A percentile compares a stretch with the other conserved stretches of the same genome.
Conservation (phyloP, 1,140 invertebrate species). For the Calosoma granatense region DNA sequence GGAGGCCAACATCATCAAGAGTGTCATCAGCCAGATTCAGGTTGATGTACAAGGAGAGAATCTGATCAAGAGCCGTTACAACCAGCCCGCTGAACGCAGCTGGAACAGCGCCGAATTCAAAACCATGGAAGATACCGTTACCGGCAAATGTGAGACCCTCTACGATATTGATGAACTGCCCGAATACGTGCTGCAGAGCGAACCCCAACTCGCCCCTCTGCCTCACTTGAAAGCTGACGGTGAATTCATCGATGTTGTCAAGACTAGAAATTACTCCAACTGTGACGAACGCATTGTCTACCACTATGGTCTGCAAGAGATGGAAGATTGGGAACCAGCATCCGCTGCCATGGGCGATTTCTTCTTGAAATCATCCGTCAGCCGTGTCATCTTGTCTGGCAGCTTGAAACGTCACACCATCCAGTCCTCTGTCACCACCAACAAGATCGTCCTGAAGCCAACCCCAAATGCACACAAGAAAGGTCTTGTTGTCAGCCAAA, state of each 20-base stretch:
- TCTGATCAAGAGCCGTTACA: constrained; percentile 33
- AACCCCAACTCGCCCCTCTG: constrained; percentile 42
- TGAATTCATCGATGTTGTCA: constrained; percentile 46
- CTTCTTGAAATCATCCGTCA: constrained; percentile 41
- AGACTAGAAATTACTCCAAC: constrained; percentile 53
- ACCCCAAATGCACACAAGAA: constrained; percentile 36
- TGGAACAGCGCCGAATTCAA: constrained; percentile 42
- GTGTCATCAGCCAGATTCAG: constrained; percentile 50
- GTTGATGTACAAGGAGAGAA: constrained; percentile 44
- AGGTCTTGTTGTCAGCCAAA: constrained; percentile 46
- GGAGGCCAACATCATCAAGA: constrained; percentile 54
- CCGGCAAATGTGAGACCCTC: constrained; percentile 53
- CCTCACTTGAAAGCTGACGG: constrained; percentile 35
- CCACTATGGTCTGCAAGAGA: constrained; percentile 45
- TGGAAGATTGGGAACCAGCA: constrained; percentile 41
- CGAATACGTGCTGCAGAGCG: constrained; percentile 33
- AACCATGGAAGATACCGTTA: constrained; percentile 56
- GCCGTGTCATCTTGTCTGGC: constrained; percentile 42
- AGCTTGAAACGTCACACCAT: constrained; percentile 44
- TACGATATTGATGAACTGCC: constrained; percentile 52
- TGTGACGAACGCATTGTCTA: constrained; percentile 48
- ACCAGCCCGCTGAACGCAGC: constrained; percentile 40
- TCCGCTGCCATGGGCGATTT: constrained; percentile 44
- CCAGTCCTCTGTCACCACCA: constrained; percentile 48
- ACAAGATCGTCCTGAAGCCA: constrained; percentile 44